Conservation (phyloP, 2,888 invertebrate genomes). For the Drosophila pseudotakahashii region DNA sequence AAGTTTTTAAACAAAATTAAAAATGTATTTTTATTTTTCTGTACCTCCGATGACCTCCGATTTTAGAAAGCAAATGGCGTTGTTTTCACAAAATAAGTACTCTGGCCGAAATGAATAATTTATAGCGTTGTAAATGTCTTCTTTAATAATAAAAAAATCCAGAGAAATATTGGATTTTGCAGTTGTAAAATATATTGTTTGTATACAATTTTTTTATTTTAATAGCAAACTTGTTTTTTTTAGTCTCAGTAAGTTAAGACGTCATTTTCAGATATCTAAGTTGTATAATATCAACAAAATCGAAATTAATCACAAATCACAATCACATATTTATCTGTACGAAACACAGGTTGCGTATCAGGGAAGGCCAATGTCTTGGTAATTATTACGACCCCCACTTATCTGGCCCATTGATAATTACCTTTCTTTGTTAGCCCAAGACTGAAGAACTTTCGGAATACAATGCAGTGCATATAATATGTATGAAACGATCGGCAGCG, state of each 20-base stretch:
- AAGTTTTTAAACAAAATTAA: too few species aligned
- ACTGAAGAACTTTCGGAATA: neutral
- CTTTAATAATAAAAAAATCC: too few species aligned
- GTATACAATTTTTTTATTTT: too few species aligned
- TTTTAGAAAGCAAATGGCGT: neutral
- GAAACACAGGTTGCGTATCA: neutral
- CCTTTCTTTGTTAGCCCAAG: conserved; percentile 6
- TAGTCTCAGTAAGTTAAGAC: too few species aligned
- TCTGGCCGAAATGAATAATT: neutral
- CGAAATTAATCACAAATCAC: neutral
- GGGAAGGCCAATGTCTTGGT: neutral
- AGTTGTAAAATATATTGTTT: too few species aligned
- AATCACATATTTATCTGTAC: neutral
- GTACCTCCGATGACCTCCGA: neutral
- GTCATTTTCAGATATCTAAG: too few species aligned
- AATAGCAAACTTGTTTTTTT: too few species aligned
- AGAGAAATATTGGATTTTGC: too few species aligned
- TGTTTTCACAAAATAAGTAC: neutral
- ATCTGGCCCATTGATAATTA: conserved; percentile 7
- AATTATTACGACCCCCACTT: neutral
- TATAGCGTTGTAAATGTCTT: neutral
- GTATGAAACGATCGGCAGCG: neutral
- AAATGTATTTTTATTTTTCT: neutral
- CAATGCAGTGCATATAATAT: neutral
- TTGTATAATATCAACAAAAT: too few species aligned